phyloP scores from a whole-genome alignment of 2,797 vertebrate species.

The Acridotheres tristis region DNA sequence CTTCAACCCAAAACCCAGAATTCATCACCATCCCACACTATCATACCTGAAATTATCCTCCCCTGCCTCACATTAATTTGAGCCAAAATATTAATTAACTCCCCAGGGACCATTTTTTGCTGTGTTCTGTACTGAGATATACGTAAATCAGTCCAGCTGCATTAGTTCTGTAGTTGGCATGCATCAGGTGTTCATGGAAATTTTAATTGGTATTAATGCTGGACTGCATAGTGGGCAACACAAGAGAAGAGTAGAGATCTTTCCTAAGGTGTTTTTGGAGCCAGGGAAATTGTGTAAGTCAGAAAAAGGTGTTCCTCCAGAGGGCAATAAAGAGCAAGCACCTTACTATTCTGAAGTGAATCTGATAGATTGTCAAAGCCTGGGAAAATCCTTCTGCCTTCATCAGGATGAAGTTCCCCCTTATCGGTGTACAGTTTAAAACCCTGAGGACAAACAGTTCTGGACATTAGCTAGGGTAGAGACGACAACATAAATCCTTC shows the following conservation, averaged over 20 bases:
- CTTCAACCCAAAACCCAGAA: neutral
- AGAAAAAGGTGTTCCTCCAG: neutral
- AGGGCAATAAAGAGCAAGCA: neutral
- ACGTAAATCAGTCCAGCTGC: neutral
- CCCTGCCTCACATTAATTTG: neutral
- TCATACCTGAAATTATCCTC: neutral
- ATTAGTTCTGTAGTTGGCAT: neutral
- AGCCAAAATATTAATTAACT: slow-evolving; percentile 13
- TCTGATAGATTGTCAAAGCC: neutral
- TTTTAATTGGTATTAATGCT: neutral
- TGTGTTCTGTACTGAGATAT: neutral
- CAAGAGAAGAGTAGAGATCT: rapidly evolving
- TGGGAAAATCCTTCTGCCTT: neutral
- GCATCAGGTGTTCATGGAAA: neutral
- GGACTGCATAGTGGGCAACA: neutral
- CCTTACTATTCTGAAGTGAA: neutral
- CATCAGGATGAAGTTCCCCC: neutral
- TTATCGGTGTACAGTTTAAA: neutral
- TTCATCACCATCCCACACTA: neutral
- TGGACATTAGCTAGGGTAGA: neutral
- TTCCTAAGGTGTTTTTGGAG: neutral
- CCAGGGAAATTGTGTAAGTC: neutral
- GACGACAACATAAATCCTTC: neutral
- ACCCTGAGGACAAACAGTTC: neutral
- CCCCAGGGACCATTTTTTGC: neutral